Evolutionary conservation across 53 echinoderm and acorn worm species (phyloP).

Genomic region (Crossaster papposus): DNA sequence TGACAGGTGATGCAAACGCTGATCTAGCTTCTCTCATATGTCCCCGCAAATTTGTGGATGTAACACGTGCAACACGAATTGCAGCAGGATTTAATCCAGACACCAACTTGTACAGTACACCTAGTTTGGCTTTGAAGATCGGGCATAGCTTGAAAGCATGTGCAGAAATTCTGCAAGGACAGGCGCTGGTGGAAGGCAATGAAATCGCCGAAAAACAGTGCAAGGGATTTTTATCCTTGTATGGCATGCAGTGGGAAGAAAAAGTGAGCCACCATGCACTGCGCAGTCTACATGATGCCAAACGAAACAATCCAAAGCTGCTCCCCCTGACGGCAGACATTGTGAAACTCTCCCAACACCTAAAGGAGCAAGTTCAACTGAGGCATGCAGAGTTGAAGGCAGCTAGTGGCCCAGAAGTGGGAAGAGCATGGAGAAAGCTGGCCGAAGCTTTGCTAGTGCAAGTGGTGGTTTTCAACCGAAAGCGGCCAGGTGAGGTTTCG

Average conservation of each 20-base stretch:
- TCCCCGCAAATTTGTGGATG: constrained; percentile 40
- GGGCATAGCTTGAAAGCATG: constrained; percentile 67
- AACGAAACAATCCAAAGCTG: constrained; percentile 64
- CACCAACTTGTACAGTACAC: constrained; percentile 50
- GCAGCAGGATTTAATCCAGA: constrained; percentile 65
- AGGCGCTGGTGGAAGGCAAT: constrained; percentile 58
- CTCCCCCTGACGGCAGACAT: constrained; percentile 72
- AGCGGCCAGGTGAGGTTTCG: constrained; percentile 80
- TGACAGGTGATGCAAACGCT: constrained; percentile 51
- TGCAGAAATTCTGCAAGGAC: constrained; percentile 64
- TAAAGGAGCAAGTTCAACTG: constrained; percentile 50
- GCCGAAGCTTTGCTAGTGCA: constrained; percentile 62
- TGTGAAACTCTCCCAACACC: constrained; percentile 61
- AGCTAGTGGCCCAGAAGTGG: constrained; percentile 28
- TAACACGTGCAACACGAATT: constrained; percentile 46
- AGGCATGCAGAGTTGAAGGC: constrained; percentile 40
- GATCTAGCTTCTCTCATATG: constrained; percentile 36
- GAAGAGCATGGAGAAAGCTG: constrained; percentile 69
- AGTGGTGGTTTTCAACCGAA: constrained; percentile 79
- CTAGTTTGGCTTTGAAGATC: constrained; percentile 69
- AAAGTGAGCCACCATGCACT: constrained; percentile 73
- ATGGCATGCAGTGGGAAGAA: constrained; percentile 69
- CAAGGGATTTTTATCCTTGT: constrained; percentile 41
- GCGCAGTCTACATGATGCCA: constrained; percentile 64
- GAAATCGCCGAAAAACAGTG: constrained; percentile 54